phyloP scores from a whole-genome alignment of 2,113 vertebrate genomes.

The Chamaea fasciata region DNA sequence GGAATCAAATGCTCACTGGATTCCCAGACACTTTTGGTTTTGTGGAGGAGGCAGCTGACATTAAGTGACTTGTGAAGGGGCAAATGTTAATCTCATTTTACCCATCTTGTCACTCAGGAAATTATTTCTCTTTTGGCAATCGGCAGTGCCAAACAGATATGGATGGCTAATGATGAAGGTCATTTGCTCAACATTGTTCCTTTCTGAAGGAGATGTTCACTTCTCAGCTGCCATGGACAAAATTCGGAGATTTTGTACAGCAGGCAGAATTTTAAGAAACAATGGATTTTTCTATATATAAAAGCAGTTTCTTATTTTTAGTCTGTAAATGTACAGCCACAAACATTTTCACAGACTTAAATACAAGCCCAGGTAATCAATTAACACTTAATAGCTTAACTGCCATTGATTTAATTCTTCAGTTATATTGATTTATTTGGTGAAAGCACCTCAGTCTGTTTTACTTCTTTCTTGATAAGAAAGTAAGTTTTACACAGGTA shows the following conservation, averaged over 20 bases:
- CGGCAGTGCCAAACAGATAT: neutral
- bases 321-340: neutral
- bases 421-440: neutral
- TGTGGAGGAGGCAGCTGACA: neutral
- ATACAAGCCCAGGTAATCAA: neutral
- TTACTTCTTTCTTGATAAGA: neutral
- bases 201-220: neutral
- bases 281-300: neutral
- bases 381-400: neutral
- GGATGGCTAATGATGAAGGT: neutral
- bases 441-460: neutral
- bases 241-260: neutral
- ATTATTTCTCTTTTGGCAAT: constrained; percentile 17
- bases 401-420: neutral
- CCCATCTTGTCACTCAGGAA: constrained; percentile 34
- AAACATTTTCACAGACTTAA: neutral
- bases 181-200: neutral
- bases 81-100: constrained; percentile 35
- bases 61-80: neutral
- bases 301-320: neutral
- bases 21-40: neutral
- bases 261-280: neutral
- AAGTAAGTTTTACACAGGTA: neutral
- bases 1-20: neutral
- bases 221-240: neutral